Evolutionary conservation across 2,113 vertebrate species (phyloP).

Genomic region (Sander vitreus): DNA sequence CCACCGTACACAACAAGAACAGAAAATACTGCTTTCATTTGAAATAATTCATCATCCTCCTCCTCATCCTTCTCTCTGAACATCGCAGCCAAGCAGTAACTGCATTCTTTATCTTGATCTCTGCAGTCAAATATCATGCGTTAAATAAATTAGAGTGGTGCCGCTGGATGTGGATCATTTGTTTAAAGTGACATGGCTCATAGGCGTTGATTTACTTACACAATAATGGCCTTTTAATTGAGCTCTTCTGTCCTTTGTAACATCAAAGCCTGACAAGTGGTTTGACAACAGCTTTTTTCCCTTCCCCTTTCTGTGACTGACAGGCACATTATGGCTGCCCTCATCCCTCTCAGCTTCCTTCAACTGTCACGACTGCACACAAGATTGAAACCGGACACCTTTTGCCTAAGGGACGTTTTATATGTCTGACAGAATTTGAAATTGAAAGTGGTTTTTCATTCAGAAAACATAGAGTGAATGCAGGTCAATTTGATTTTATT

Average conservation of each 20-base stretch:
- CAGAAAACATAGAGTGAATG: constrained; percentile 24
- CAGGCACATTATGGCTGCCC: constrained; percentile 68
- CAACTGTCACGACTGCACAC: constrained; percentile 29
- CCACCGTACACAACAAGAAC: constrained; percentile 21
- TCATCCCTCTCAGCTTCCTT: constrained; percentile 42
- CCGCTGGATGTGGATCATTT: constrained; percentile 88
- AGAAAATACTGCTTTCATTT: constrained; percentile 51
- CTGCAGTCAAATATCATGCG: constrained; percentile 86
- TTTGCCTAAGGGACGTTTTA: constrained; percentile 35
- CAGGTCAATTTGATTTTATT: constrained; percentile 40
- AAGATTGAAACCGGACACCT: constrained; percentile 54
- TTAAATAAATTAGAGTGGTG: constrained; percentile 89
- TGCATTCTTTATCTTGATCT: constrained; percentile 82
- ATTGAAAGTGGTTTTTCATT: constrained; percentile 41
- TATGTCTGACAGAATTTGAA: constrained; percentile 35
- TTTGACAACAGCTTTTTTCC: constrained; percentile 87
- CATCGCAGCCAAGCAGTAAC: constrained; percentile 10
- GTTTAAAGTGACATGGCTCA: constrained; percentile 94
- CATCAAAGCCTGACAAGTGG: constrained; percentile 89
- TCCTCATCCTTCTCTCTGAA: background rate
- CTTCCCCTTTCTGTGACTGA: constrained; percentile 84
- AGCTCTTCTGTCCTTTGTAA: constrained; percentile 90
- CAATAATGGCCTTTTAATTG: constrained; percentile 97
- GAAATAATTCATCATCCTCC: constrained; percentile 49
- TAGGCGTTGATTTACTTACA: constrained; percentile 94